Percentiles rank a stretch among this genome's conserved stretches.
Evolutionary conservation across 2,113 vertebrate species (phyloP).

Genomic region (Gorsachius goisagi): DNA sequence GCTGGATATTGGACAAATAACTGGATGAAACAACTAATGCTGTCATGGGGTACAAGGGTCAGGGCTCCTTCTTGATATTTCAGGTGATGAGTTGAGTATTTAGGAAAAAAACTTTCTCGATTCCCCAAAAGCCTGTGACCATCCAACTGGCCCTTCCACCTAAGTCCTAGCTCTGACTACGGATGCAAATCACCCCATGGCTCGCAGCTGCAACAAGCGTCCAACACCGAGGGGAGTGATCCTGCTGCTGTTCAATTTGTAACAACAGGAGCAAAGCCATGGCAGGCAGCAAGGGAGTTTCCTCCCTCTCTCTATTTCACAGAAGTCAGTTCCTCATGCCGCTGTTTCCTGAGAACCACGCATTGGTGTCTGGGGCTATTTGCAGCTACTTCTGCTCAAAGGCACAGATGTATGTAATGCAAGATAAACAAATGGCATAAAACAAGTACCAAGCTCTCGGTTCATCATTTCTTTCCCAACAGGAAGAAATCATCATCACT

Average conservation of each 20-base stretch:
- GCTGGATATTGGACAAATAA: neutral
- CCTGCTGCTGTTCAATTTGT: fast-evolving
- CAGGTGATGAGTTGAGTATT: neutral
- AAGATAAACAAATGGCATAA: neutral
- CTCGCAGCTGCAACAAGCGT: neutral
- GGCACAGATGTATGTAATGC: neutral
- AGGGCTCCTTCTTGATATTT: neutral
- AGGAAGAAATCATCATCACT: neutral
- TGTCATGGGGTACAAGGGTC: no score
- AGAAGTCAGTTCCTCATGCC: slow-evolving; percentile 5
- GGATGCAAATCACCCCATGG: fast-evolving
- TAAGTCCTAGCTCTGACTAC: fast-evolving
- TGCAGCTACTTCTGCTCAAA: slow-evolving; percentile 27
- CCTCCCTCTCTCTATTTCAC: neutral
- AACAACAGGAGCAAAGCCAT: neutral
- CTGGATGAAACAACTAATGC: neutral
- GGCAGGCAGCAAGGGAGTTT: neutral
- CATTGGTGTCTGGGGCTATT: neutral
- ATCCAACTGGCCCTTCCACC: neutral
- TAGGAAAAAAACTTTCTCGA: neutral
- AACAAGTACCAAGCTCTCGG: neutral
- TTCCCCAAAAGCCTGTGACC: neutral
- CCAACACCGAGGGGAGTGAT: fast-evolving
- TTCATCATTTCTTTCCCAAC: neutral
- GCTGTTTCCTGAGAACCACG: neutral